Percentiles rank a stretch among this genome's conserved stretches.
phyloP scores from a whole-genome alignment of 2,888 invertebrate genomes.

The Antheraea yamamai region DNA sequence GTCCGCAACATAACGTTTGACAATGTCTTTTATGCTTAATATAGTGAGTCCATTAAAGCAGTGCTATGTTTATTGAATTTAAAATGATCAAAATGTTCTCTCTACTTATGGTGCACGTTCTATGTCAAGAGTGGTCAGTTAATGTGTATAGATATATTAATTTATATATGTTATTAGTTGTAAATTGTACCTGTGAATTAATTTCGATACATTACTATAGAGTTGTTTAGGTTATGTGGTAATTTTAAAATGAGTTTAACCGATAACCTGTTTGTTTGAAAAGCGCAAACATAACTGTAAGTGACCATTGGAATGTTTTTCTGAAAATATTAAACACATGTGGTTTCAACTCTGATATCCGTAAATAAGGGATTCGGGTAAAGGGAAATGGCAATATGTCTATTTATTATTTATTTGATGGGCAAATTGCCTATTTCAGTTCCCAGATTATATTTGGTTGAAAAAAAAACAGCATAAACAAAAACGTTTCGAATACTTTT shows the following conservation, averaged over 20 bases:
- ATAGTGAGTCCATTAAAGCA: conserved; percentile 18
- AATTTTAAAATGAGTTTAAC: neutral
- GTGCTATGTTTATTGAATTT: conserved; percentile 4
- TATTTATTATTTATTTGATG: neutral
- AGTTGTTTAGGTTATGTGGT: neutral
- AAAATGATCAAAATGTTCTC: neutral
- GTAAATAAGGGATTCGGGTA: neutral
- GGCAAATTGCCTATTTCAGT: neutral
- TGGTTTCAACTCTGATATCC: neutral
- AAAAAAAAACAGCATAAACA: neutral
- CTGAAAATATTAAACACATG: neutral
- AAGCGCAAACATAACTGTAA: neutral
- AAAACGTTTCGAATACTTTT: neutral
- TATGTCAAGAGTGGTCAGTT: neutral
- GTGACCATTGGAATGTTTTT: neutral
- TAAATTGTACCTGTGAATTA: neutral
- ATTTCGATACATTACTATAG: neutral
- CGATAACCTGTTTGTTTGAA: neutral
- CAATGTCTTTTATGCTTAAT: conserved; percentile 21
- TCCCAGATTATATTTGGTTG: neutral
- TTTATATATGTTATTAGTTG: neutral
- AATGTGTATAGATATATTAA: neutral
- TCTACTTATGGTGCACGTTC: neutral
- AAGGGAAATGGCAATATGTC: neutral
- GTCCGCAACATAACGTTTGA: conserved; percentile 22